A percentile compares a stretch with the other conserved stretches of the same genome.
Conservation (phyloP, 1,140 invertebrate genomes). For the Acromyrmex charruanus region DNA sequence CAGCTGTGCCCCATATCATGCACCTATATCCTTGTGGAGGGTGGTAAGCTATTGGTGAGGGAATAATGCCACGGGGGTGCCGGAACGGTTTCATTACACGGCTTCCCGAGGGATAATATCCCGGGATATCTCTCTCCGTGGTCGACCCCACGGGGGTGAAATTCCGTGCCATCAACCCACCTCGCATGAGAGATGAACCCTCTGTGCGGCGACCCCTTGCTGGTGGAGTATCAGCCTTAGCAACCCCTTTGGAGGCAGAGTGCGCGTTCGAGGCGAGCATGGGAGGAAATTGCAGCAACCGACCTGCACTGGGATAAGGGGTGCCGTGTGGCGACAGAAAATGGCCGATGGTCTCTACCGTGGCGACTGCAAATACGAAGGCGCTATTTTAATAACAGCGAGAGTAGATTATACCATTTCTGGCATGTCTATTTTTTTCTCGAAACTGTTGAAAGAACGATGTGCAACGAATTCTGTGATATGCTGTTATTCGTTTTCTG, state of each 20-base stretch:
- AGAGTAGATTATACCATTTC: slow-evolving; percentile 5
- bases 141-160: slow-evolving; percentile 73
- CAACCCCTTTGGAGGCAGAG: slow-evolving; percentile 68
- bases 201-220: slow-evolving; percentile 40
- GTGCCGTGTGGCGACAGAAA: slow-evolving; percentile 54
- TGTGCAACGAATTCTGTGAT: slow-evolving; percentile 9
- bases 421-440: slow-evolving; percentile 8
- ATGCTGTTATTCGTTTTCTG: slow-evolving; percentile 2
- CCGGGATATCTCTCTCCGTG: slow-evolving; percentile 71
- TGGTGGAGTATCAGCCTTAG: slow-evolving; percentile 34
- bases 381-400: slow-evolving; percentile 52
- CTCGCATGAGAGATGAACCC: slow-evolving; percentile 66
- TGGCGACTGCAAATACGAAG: slow-evolving; percentile 38
- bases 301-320: slow-evolving; percentile 30
- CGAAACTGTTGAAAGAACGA: not conserved
- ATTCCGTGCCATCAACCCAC: slow-evolving; percentile 72
- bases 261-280: slow-evolving; percentile 35
- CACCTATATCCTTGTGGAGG: slow-evolving; percentile 71
- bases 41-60: slow-evolving; percentile 67
- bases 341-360: slow-evolving; percentile 66
- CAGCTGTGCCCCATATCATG: slow-evolving; percentile 71
- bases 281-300: slow-evolving; percentile 66
- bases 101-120: slow-evolving; percentile 81
- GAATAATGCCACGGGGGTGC: slow-evolving; percentile 75
- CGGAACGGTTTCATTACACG: slow-evolving; percentile 83